These are phyloP conservation scores for Trachelipus rathkii DNA, from an alignment of 1,140 invertebrate genomes.

Conservation along the genomic window DNA sequence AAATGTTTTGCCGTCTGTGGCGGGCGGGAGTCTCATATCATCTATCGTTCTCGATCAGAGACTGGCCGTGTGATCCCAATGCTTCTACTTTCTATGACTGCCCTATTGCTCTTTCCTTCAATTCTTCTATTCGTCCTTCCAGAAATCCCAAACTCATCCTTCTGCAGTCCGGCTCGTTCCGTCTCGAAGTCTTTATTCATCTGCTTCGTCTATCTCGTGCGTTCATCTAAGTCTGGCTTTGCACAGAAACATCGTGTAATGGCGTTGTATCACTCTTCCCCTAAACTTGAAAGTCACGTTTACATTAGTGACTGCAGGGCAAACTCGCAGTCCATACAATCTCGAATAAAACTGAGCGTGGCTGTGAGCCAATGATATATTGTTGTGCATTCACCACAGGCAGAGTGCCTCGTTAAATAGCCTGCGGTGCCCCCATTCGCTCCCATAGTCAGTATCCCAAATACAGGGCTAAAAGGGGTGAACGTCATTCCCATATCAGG, in stretches of 20 bases:
- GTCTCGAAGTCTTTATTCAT: too few relatives aligned
- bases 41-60: conserved; percentile 87
- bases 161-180: too few relatives aligned
- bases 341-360: background rate
- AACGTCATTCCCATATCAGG: background rate
- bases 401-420: conserved; percentile 11
- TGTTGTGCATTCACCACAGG: conserved; percentile 4
- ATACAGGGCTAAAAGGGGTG: background rate
- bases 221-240: conserved; percentile 7
- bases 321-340: background rate
- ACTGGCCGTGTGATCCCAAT: conserved; percentile 75
- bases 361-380: background rate
- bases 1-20: too few relatives aligned
- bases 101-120: background rate
- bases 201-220: too few relatives aligned
- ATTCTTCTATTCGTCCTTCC: too few relatives aligned
- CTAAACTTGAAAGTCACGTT: background rate
- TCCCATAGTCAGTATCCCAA: background rate
- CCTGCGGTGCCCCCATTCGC: background rate
- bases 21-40: conserved; percentile 80
- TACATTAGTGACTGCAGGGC: background rate
- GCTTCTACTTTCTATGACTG: background rate
- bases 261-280: background rate
- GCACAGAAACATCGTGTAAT: background rate
- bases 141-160: too few relatives aligned